phyloP scores from a whole-genome alignment of 2,113 vertebrate species.

The Coturnix japonica region DNA sequence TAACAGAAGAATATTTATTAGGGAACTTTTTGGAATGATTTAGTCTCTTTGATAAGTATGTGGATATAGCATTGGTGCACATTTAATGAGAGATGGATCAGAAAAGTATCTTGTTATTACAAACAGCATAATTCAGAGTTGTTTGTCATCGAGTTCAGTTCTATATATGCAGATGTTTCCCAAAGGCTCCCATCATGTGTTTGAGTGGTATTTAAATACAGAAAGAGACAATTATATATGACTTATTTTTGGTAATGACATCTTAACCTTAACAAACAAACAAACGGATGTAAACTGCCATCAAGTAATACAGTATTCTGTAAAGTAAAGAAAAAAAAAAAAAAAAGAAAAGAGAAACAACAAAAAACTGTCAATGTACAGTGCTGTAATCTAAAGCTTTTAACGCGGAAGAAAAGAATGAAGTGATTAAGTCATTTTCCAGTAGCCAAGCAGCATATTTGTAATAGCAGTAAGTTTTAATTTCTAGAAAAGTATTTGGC shows the following conservation, averaged over 20 bases:
- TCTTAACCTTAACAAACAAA: neutral
- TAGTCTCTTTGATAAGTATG: neutral
- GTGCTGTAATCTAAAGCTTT: neutral
- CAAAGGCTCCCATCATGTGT: neutral
- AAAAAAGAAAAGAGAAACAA: too few relatives aligned
- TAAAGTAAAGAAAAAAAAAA: neutral
- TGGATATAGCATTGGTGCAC: accelerated
- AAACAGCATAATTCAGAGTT: neutral
- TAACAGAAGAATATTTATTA: neutral
- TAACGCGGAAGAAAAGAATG: neutral
- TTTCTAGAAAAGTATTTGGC: neutral
- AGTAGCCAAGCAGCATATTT: neutral
- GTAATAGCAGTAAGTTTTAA: neutral
- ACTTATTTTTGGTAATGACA: neutral
- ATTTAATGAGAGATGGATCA: neutral
- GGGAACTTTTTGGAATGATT: neutral
- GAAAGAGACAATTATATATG: neutral
- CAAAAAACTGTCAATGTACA: neutral
- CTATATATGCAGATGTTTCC: neutral
- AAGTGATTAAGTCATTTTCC: neutral
- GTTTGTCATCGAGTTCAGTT: neutral
- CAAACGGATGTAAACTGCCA: neutral
- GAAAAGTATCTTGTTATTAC: neutral
- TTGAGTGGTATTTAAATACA: neutral
- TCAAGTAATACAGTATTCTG: neutral